Percentiles rank a stretch among this genome's conserved stretches.
These are phyloP conservation scores for Pandemis corylana DNA, from an alignment of 2,888 invertebrate species.

Conservation along the genomic window DNA sequence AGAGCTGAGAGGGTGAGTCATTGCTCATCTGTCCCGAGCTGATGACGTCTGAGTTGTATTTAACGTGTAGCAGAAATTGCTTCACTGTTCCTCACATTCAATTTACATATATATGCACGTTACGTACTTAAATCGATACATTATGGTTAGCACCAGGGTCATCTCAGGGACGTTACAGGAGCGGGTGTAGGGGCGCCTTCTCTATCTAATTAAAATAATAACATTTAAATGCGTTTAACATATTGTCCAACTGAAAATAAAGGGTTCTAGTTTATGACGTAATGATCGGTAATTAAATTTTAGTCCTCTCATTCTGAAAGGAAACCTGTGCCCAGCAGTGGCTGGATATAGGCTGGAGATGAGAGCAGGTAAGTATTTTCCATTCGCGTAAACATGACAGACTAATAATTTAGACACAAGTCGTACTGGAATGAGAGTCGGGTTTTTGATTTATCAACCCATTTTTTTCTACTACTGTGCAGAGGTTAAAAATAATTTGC, in stretches of 20 bases:
- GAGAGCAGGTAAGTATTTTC: constrained; percentile 44
- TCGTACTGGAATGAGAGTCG: neutral
- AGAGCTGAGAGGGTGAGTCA: neutral
- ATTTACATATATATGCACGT: neutral
- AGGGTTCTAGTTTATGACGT: neutral
- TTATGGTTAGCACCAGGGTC: neutral
- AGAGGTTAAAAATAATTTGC: too few relatives aligned
- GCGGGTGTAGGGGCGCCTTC: neutral
- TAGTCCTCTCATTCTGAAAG: too few relatives aligned
- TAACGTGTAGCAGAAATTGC: neutral
- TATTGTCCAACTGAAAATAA: neutral
- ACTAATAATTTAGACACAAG: constrained; percentile 26
- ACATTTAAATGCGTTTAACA: neutral
- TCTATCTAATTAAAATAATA: neutral
- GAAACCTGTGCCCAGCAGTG: too few relatives aligned
- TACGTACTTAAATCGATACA: neutral
- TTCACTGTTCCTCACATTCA: neutral
- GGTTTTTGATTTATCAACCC: too few relatives aligned
- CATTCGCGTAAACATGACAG: constrained; percentile 45
- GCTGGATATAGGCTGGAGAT: too few relatives aligned
- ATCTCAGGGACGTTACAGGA: neutral
- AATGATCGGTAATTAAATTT: neutral
- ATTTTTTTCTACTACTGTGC: too few relatives aligned
- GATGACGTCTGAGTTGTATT: neutral
- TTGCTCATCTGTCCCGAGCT: neutral